Evolutionary conservation across 2,888 invertebrate genomes (phyloP).

Genomic region (Strigamia maritima): DNA sequence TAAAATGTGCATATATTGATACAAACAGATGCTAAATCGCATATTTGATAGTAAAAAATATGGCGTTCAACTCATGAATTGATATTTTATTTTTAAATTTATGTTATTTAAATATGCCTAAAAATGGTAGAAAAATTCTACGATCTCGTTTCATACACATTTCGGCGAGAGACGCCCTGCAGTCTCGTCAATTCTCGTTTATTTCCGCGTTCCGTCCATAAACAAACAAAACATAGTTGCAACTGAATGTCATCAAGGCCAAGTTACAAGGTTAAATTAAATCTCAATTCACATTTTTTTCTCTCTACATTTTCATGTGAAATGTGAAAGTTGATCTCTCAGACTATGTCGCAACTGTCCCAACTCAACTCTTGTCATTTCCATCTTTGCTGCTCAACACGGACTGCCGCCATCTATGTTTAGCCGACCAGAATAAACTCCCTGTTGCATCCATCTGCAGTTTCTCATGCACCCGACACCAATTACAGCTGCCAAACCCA

Average conservation of each 20-base stretch:
- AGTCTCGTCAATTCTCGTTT: not conserved
- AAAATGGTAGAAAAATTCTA: no score
- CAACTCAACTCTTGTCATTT: not conserved
- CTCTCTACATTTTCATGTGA: no score
- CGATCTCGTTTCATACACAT: not conserved
- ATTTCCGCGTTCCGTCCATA: not conserved
- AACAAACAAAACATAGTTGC: not conserved
- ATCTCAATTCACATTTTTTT: not conserved
- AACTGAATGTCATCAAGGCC: not conserved
- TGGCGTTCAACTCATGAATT: no score
- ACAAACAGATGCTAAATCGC: no score
- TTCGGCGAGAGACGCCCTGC: not conserved
- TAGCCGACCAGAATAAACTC: not conserved
- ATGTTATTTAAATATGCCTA: no score
- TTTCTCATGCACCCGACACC: not conserved
- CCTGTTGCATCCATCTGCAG: not conserved
- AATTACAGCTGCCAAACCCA: not conserved
- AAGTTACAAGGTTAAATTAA: not conserved
- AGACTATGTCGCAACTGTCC: not conserved
- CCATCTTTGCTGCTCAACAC: not conserved
- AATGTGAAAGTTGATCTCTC: not conserved
- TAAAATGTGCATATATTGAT: no score
- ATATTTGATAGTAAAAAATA: no score
- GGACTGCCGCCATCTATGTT: not conserved
- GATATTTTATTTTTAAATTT: no score